Evolutionary conservation across 2,113 vertebrate species (phyloP).

Genomic region (Eulemur rufifrons): DNA sequence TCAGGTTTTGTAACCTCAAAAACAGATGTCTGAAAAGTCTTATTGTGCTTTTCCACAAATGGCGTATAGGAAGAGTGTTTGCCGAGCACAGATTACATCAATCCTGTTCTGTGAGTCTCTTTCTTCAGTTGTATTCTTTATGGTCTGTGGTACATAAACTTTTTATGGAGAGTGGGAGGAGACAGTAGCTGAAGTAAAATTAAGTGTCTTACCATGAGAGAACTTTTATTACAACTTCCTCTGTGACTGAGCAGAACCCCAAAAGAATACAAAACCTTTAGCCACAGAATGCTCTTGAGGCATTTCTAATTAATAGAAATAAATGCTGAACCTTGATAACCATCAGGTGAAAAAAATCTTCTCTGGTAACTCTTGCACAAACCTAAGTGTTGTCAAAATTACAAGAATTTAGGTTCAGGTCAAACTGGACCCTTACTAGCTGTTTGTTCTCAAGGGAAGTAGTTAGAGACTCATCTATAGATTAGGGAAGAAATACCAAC

Average conservation of each 20-base stretch:
- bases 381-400: not conserved
- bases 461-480: not conserved
- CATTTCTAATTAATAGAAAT: slow-evolving; percentile 60
- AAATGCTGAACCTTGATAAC: slow-evolving; percentile 37
- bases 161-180: slow-evolving; percentile 80
- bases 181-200: slow-evolving; percentile 79
- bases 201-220: slow-evolving; percentile 66
- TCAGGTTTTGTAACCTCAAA: slow-evolving; percentile 79
- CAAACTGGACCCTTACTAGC: not conserved
- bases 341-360: not conserved
- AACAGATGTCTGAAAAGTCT: slow-evolving; percentile 85
- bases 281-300: slow-evolving; percentile 57
- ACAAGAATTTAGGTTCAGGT: not conserved
- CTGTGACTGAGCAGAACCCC: slow-evolving; percentile 55
- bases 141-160: slow-evolving; percentile 81
- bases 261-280: slow-evolving; percentile 66
- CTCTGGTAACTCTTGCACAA: not conserved
- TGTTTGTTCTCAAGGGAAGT: not conserved
- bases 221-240: slow-evolving; percentile 67
- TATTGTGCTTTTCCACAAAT: slow-evolving; percentile 80
- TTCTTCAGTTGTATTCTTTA: slow-evolving; percentile 80
- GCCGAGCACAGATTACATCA: slow-evolving; percentile 80
- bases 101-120: slow-evolving; percentile 70
- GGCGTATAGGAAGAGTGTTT: slow-evolving; percentile 67
- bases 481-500: not conserved